A percentile compares a stretch with the other conserved stretches of the same genome.
phyloP scores from a whole-genome alignment of 2,888 invertebrate genomes.

The Eupsilia transversa region DNA sequence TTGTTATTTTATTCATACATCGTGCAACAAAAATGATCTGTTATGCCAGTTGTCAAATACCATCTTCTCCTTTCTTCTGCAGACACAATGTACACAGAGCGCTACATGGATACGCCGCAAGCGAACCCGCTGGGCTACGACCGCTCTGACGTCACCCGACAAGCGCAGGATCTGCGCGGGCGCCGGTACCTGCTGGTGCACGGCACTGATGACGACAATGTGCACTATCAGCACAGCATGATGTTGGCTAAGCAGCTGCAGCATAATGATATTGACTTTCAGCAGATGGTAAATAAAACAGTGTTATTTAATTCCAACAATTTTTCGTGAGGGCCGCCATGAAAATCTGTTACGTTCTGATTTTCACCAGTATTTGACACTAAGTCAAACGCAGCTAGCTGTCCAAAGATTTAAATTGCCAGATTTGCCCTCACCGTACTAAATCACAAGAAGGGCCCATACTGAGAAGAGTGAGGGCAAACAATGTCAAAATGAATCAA shows the following conservation, averaged over 20 bases:
- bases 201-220: conserved; percentile 97
- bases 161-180: conserved; percentile 92
- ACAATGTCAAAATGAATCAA: too few relatives aligned
- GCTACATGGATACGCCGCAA: conserved; percentile 96
- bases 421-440: too few relatives aligned
- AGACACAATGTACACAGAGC: conserved; percentile 98
- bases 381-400: too few relatives aligned
- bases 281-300: conserved; percentile 93
- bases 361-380: too few relatives aligned
- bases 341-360: too few relatives aligned
- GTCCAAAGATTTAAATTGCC: too few relatives aligned
- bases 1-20: too few relatives aligned
- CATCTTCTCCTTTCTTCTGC: conserved; percentile 30
- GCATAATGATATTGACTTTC: conserved; percentile 94
- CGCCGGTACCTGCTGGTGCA: conserved; percentile 96
- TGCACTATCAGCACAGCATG: conserved; percentile 96
- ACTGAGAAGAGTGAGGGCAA: too few relatives aligned
- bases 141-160: conserved; percentile 92
- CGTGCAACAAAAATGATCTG: not conserved
- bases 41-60: not conserved
- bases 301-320: not conserved
- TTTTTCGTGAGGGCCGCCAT: not conserved
- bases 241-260: conserved; percentile 94
- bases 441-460: too few relatives aligned
- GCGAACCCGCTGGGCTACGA: conserved; percentile 94